These are phyloP conservation scores for Catharus ustulatus DNA, from an alignment of 2,797 vertebrate species.

Conservation along the genomic window DNA sequence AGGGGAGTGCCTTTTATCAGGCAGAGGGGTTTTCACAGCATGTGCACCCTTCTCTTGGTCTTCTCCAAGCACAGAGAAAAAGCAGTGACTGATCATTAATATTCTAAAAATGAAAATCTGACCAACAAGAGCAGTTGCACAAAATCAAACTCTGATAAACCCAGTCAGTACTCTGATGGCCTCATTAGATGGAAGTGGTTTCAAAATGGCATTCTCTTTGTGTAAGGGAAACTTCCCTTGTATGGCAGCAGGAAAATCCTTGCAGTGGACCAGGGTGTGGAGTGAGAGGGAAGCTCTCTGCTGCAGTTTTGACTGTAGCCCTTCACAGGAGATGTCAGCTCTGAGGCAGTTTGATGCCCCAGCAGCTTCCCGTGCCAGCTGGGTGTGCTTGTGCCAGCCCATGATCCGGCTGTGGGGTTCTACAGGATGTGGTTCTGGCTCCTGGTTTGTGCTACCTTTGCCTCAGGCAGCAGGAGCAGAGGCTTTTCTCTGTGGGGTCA, in stretches of 20 bases:
- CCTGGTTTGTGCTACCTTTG: not conserved
- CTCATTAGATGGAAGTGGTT: not conserved
- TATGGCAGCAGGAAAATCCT: not conserved
- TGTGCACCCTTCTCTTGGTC: not conserved
- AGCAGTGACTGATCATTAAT: not conserved
- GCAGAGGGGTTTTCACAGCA: not conserved
- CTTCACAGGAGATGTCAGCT: not conserved
- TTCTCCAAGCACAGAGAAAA: not conserved
- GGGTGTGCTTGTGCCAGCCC: not conserved
- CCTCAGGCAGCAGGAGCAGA: not conserved
- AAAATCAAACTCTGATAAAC: not conserved
- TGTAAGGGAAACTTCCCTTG: not conserved
- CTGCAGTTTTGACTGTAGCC: not conserved
- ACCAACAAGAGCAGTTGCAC: not conserved
- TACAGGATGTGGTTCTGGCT: not conserved
- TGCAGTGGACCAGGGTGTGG: accelerated
- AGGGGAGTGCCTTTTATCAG: not conserved
- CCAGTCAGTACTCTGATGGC: not conserved
- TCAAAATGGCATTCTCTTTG: not conserved
- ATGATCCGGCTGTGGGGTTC: accelerated
- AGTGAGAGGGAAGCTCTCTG: not conserved
- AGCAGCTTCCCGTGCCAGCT: not conserved
- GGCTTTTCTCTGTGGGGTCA: not conserved
- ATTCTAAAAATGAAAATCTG: not conserved
- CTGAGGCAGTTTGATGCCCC: not conserved